phyloP scores from a whole-genome alignment of 1,140 invertebrate species.

The Zaprionus gabonicus region DNA sequence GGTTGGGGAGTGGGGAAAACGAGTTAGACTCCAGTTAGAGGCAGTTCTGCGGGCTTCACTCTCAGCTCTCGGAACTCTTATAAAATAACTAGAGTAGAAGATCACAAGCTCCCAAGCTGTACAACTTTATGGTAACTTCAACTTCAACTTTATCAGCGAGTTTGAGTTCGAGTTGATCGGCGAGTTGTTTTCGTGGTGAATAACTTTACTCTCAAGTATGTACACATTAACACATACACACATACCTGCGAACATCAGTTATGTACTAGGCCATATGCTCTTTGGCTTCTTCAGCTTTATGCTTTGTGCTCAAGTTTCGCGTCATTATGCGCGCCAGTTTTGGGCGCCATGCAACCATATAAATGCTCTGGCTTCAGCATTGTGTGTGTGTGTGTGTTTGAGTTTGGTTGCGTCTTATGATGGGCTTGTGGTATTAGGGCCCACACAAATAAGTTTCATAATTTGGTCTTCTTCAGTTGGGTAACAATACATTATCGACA shows the following conservation, averaged over 20 bases:
- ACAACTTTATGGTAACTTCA: conserved; percentile 12
- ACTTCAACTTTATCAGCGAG: background rate
- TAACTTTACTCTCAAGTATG: conserved; percentile 23
- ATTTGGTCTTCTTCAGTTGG: background rate
- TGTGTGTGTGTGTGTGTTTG: conserved; percentile 14
- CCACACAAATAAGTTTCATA: conserved; percentile 9
- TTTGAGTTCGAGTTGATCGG: conserved; percentile 23
- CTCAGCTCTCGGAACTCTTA: conserved; percentile 48
- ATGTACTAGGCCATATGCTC: conserved; percentile 4
- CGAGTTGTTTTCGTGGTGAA: conserved; percentile 37
- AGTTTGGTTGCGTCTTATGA: conserved; percentile 9
- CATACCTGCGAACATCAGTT: background rate
- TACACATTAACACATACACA: background rate
- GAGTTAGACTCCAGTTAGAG: conserved; percentile 47
- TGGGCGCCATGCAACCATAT: conserved; percentile 63
- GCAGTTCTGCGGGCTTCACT: conserved; percentile 14
- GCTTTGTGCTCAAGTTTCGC: conserved; percentile 68
- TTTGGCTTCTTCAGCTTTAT: conserved; percentile 36
- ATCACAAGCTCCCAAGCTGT: conserved; percentile 14
- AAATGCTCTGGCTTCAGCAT: conserved; percentile 35
- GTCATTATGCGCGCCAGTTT: conserved; percentile 63
- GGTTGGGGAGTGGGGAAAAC: conserved; percentile 39
- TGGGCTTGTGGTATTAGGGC: conserved; percentile 11
- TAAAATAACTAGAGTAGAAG: conserved; percentile 36
- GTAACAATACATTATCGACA: background rate